Conservation (phyloP, 2,888 invertebrate genomes). For the Lycocerus yunnanus region DNA sequence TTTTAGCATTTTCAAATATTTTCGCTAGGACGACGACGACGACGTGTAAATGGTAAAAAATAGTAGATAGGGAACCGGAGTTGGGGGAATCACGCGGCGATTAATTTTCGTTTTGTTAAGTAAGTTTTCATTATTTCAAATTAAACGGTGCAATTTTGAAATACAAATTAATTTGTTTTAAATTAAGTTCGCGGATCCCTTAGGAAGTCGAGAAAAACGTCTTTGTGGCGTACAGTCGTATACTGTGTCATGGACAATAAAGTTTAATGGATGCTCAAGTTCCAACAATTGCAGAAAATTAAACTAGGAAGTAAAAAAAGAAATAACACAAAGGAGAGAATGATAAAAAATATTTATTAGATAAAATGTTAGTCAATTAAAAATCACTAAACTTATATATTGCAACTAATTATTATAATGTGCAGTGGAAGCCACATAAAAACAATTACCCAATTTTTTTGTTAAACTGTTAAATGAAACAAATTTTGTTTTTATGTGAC, state of each 20-base stretch:
- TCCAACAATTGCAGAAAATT: neutral
- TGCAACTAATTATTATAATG: conserved; percentile 50
- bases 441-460: conserved; percentile 34
- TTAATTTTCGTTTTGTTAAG: neutral
- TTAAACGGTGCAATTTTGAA: neutral
- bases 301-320: neutral
- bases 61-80: neutral
- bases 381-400: conserved; percentile 51
- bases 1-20: neutral
- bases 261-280: neutral
- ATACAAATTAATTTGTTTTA: neutral
- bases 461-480: conserved; percentile 6
- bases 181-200: neutral
- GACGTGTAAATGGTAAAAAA: too few relatives aligned
- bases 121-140: neutral
- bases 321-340: conserved; percentile 6
- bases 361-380: conserved; percentile 52
- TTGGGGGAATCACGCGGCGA: neutral
- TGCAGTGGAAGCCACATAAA: conserved; percentile 53
- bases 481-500: conserved; percentile 45
- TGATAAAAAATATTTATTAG: conserved; percentile 56
- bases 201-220: neutral
- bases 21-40: neutral
- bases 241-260: neutral
- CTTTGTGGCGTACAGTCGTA: neutral